Conservation (phyloP, 2,797 vertebrate genomes). For the Astyanax mexicanus region DNA sequence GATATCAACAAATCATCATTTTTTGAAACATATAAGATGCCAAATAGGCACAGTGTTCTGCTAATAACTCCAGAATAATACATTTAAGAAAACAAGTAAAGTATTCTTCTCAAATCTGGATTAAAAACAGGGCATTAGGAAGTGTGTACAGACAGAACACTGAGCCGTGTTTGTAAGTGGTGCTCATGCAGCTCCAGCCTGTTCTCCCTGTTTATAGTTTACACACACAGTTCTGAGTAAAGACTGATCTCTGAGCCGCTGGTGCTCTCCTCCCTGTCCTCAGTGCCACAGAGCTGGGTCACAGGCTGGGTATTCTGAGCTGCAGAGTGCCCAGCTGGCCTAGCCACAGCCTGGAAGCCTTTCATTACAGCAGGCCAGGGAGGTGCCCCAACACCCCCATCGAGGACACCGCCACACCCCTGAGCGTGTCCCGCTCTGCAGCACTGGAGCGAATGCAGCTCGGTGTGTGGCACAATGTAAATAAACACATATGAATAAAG, state of each 20-base stretch:
- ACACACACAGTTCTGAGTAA: conserved; percentile 24
- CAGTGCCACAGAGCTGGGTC: conserved; percentile 47
- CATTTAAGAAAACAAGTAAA: no score
- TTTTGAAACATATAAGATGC: no score
- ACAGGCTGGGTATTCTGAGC: conserved; percentile 59
- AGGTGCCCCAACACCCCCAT: conserved; percentile 54
- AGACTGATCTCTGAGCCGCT: conserved; percentile 35
- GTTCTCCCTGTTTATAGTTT: conserved; percentile 34
- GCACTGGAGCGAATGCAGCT: conserved; percentile 1
- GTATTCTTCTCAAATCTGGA: neutral
- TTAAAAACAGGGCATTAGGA: neutral
- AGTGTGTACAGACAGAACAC: neutral
- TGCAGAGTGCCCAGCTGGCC: conserved; percentile 55
- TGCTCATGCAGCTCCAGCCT: conserved; percentile 19
- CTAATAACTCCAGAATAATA: no score
- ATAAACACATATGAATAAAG: neutral
- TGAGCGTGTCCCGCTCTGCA: conserved; percentile 5
- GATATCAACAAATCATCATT: no score
- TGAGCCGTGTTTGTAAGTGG: conserved; percentile 30
- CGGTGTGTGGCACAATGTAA: conserved; percentile 5
- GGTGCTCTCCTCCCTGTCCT: conserved; percentile 49
- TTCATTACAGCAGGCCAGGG: conserved; percentile 59
- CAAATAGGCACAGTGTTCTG: no score
- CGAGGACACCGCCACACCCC: conserved; percentile 51
- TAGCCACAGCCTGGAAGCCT: conserved; percentile 58